Percentiles rank a stretch among this genome's conserved stretches.
Evolutionary conservation across 2,797 vertebrate genomes (phyloP).

Genomic region (Sphaeramia orbicularis): DNA sequence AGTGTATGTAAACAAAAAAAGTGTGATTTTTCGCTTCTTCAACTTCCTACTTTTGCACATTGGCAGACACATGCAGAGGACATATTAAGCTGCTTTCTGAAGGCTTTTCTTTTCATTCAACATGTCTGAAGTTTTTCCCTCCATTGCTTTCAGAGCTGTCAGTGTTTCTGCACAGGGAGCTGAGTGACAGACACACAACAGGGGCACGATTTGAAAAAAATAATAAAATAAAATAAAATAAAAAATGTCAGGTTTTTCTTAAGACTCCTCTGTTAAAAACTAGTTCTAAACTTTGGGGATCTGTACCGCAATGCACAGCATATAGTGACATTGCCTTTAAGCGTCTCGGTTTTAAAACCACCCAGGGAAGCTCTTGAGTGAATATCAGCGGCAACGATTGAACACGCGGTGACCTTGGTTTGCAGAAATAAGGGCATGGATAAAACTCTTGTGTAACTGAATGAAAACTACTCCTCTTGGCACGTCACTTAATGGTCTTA

Average conservation of each 20-base stretch:
- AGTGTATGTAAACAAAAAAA: slow-evolving; percentile 37
- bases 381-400: slow-evolving; percentile 48
- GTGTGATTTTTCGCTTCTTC: slow-evolving; percentile 31
- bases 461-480: slow-evolving; percentile 12
- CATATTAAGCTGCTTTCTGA: slow-evolving; percentile 60
- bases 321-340: slow-evolving; percentile 63
- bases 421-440: slow-evolving; percentile 18
- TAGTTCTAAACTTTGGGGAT: slow-evolving; percentile 56
- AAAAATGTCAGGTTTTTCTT: slow-evolving; percentile 58
- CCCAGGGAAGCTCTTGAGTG: slow-evolving; percentile 43
- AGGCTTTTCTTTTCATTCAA: slow-evolving; percentile 48
- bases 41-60: slow-evolving; percentile 19
- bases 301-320: slow-evolving; percentile 21
- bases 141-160: slow-evolving; percentile 62
- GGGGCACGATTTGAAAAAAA: no score
- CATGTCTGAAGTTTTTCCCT: slow-evolving; percentile 56
- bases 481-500: slow-evolving; percentile 12
- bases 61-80: slow-evolving; percentile 21
- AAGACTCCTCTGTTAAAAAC: slow-evolving; percentile 65
- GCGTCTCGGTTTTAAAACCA: slow-evolving; percentile 58
- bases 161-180: slow-evolving; percentile 56
- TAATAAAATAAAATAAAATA: no score
- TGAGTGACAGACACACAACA: slow-evolving; percentile 71
- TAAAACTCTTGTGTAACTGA: slow-evolving; percentile 23
- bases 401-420: slow-evolving; percentile 57